Evolutionary conservation across 2,888 invertebrate genomes (phyloP).

Genomic region (Urechis unicinctus): DNA sequence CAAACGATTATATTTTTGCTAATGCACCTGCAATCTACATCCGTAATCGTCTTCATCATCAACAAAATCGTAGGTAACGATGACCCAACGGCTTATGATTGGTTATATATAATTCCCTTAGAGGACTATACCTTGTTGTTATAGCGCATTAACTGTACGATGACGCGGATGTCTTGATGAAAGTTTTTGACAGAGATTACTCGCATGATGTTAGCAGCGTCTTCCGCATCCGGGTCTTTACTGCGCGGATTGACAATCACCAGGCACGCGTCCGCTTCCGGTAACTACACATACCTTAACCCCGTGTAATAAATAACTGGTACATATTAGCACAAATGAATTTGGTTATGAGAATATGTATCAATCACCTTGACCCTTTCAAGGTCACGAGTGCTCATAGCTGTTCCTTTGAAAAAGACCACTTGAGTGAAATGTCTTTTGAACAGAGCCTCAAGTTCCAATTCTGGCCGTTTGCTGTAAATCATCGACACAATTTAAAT

Average conservation of each 20-base stretch:
- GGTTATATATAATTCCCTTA: too few relatives aligned
- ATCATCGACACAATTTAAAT: too few relatives aligned
- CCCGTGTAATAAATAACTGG: too few relatives aligned
- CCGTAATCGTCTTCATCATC: too few relatives aligned
- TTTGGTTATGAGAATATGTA: too few relatives aligned
- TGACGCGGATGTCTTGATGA: slow-evolving; percentile 95
- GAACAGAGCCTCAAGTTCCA: slow-evolving; percentile 99
- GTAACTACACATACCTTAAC: too few relatives aligned
- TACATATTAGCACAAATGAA: too few relatives aligned
- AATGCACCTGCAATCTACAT: too few relatives aligned
- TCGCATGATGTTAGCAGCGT: slow-evolving; percentile 98
- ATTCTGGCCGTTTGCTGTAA: slow-evolving; percentile 93
- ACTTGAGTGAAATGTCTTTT: slow-evolving; percentile 99
- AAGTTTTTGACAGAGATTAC: slow-evolving; percentile 99
- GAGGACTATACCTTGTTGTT: slow-evolving; percentile 79
- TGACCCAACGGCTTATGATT: neutral
- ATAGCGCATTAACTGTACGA: slow-evolving; percentile 98
- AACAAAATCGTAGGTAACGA: too few relatives aligned
- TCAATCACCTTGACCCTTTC: slow-evolving; percentile 79
- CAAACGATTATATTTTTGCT: too few relatives aligned
- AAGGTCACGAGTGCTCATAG: slow-evolving; percentile 99
- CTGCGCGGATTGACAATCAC: slow-evolving; percentile 98
- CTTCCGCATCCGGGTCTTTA: slow-evolving; percentile 98
- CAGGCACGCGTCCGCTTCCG: slow-evolving; percentile 93
- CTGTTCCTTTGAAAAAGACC: slow-evolving; percentile 54